A percentile compares a stretch with the other conserved stretches of the same genome.
Evolutionary conservation across 2,113 vertebrate genomes (phyloP).

Genomic region (Cephalopterus ornatus): DNA sequence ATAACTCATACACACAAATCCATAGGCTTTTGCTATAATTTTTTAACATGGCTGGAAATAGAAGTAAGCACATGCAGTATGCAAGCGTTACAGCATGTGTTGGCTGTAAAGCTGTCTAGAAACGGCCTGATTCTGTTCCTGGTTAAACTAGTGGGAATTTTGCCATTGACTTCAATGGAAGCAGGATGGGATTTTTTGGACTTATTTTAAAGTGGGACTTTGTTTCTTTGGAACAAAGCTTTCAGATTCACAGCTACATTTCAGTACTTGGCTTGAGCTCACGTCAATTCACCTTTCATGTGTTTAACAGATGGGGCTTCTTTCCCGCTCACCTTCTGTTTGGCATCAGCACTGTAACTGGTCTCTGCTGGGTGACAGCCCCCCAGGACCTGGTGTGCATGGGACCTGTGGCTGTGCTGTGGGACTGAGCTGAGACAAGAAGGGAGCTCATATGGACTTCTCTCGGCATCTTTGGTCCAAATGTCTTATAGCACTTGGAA

Average conservation of each 20-base stretch:
- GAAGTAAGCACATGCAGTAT: constrained; percentile 30
- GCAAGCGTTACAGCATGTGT: not conserved
- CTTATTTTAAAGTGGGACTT: constrained; percentile 9
- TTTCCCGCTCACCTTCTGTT: constrained; percentile 29
- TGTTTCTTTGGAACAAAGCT: constrained; percentile 14
- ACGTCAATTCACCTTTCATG: not conserved
- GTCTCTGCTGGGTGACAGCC: not conserved
- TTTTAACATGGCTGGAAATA: constrained; percentile 53
- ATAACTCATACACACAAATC: constrained; percentile 67
- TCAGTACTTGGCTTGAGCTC: not conserved
- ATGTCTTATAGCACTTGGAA: not conserved
- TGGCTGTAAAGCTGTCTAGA: constrained; percentile 52
- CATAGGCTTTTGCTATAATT: constrained; percentile 58
- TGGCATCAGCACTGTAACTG: not conserved
- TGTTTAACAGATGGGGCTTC: constrained; percentile 21
- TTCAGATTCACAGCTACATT: constrained; percentile 20
- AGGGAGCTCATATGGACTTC: not conserved
- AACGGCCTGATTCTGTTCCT: constrained; percentile 44
- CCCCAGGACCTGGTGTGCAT: fast-evolving
- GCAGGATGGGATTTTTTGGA: constrained; percentile 3
- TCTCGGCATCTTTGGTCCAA: not conserved
- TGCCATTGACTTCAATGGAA: constrained; percentile 50
- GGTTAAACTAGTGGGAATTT: constrained; percentile 44
- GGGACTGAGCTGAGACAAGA: not conserved
- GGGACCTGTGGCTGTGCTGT: not conserved